Conservation (phyloP, 2,113 vertebrate genomes). For the Labeo rohita region DNA sequence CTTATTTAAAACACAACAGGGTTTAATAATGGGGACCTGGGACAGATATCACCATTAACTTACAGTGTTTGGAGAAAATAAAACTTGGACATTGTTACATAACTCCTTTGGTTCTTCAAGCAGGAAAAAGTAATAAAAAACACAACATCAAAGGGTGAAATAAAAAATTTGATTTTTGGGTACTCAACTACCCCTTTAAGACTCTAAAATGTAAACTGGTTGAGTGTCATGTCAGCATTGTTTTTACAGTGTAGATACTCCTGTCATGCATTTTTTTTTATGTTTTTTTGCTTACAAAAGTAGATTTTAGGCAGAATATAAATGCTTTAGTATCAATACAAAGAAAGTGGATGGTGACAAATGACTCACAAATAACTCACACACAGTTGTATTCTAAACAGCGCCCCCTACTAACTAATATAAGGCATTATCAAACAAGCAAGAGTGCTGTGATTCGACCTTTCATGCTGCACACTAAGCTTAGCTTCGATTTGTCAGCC, state of each 20-base stretch:
- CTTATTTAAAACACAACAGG: too few species aligned
- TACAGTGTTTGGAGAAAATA: not conserved
- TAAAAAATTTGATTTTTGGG: not conserved
- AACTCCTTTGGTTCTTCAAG: not conserved
- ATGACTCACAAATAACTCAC: not conserved
- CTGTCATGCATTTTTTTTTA: not conserved
- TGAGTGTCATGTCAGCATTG: not conserved
- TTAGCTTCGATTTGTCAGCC: slow-evolving; percentile 41
- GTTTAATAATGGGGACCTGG: not conserved
- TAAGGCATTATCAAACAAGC: not conserved
- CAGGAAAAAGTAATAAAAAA: not conserved
- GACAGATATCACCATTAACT: not conserved
- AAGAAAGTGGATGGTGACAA: not conserved
- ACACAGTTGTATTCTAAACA: not conserved
- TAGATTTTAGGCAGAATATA: not conserved
- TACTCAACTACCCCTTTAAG: not conserved
- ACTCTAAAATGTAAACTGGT: not conserved
- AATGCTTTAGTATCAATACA: not conserved
- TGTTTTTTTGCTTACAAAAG: not conserved
- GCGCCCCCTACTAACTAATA: not conserved
- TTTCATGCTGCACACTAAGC: not conserved
- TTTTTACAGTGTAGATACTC: not conserved
- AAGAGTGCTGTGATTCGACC: not conserved
- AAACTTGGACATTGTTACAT: not conserved
- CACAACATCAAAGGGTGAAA: not conserved